Conservation (phyloP, 1,140 invertebrate genomes). For the Bilobella aurantiaca region DNA sequence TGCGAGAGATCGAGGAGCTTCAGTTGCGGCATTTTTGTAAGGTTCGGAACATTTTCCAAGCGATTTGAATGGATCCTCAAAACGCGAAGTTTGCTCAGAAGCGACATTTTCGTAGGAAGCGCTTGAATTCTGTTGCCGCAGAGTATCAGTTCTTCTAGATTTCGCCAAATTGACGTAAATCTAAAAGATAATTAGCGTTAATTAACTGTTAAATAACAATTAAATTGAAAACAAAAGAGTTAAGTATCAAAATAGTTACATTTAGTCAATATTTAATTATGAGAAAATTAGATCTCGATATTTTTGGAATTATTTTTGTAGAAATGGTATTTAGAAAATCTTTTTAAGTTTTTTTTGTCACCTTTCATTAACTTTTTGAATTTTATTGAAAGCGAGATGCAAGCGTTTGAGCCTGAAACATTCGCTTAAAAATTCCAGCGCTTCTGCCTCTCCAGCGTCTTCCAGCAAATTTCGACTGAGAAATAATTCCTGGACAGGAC, state of each 20-base stretch:
- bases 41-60: constrained; percentile 59
- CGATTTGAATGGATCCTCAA: constrained; percentile 71
- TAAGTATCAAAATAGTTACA: too few relatives aligned
- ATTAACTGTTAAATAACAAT: too few relatives aligned
- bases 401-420: constrained; percentile 26
- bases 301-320: too few relatives aligned
- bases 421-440: constrained; percentile 32
- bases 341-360: constrained; percentile 16
- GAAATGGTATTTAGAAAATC: constrained; percentile 37
- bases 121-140: constrained; percentile 68
- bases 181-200: constrained; percentile 44
- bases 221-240: too few relatives aligned
- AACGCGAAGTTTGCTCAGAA: constrained; percentile 58
- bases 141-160: constrained; percentile 67
- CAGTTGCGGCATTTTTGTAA: constrained; percentile 59
- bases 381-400: constrained; percentile 34
- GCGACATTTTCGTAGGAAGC: constrained; percentile 63
- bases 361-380: constrained; percentile 32
- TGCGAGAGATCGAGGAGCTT: constrained; percentile 72
- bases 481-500: constrained; percentile 28
- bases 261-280: too few relatives aligned
- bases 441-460: constrained; percentile 30
- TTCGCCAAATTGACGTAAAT: constrained; percentile 60
- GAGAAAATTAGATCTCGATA: too few relatives aligned
- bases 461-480: constrained; percentile 32